These are phyloP conservation scores for Homalodisca vitripennis DNA, from an alignment of 1,140 invertebrate genomes.

Conservation along the genomic window DNA sequence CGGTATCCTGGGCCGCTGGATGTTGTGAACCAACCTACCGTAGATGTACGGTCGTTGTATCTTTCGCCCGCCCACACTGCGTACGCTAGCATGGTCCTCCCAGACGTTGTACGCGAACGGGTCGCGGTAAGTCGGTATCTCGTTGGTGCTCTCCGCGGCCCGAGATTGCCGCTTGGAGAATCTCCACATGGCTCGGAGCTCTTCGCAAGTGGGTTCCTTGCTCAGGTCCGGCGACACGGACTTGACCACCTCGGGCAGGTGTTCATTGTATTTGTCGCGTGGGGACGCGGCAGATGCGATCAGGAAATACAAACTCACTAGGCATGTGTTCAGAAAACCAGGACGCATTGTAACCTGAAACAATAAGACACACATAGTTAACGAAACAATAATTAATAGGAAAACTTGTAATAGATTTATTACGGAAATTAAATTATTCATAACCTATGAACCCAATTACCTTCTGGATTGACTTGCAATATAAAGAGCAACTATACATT, in stretches of 20 bases:
- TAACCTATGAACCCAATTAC: no score
- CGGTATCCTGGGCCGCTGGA: constrained; percentile 48
- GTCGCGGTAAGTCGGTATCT: constrained; percentile 75
- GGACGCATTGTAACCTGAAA: constrained; percentile 32
- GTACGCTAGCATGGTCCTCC: constrained; percentile 50
- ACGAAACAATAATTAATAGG: no score
- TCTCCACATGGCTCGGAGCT: constrained; percentile 87
- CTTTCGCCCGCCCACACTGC: constrained; percentile 42
- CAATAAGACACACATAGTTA: no score
- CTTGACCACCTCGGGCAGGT: constrained; percentile 9
- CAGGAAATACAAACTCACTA: constrained; percentile 33
- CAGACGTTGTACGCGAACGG: constrained; percentile 79
- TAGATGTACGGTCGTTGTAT: constrained; percentile 52
- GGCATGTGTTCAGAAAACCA: constrained; percentile 32
- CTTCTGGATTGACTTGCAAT: no score
- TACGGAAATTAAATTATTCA: no score
- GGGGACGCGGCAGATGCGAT: constrained; percentile 32
- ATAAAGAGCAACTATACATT: no score
- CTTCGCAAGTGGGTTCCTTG: constrained; percentile 79
- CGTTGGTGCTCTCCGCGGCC: constrained; percentile 80
- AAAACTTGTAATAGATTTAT: no score
- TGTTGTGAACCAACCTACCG: constrained; percentile 59
- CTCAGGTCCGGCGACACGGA: constrained; percentile 39
- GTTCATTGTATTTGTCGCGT: constrained; percentile 26
- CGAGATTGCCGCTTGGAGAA: constrained; percentile 86